A percentile compares a stretch with the other conserved stretches of the same genome.
Conservation (phyloP, 1,140 invertebrate genomes). For the Platyscapa corneri region DNA sequence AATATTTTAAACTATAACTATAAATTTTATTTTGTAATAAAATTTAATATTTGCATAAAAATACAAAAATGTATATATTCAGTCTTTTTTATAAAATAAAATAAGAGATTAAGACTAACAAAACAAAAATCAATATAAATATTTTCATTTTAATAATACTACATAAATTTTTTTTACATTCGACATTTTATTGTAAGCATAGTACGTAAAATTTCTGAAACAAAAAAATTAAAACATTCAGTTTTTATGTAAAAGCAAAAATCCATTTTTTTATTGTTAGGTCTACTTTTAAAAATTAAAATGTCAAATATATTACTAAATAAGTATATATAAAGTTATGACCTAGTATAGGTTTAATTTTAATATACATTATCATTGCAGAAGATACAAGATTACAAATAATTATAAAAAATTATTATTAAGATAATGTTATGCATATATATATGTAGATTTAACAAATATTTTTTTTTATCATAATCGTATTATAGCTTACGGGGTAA, state of each 20-base stretch:
- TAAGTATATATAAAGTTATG: background rate
- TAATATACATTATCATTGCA: background rate
- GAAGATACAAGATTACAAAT: background rate
- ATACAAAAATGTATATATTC: background rate
- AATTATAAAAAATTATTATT: background rate
- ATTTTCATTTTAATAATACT: background rate
- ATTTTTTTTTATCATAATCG: background rate
- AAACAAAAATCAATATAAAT: background rate
- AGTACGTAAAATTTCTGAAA: no score
- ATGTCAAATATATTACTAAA: background rate
- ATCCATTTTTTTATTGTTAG: background rate
- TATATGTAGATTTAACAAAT: background rate
- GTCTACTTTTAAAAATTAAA: background rate
- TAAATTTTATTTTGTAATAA: constrained; percentile 11
- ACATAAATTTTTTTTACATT: background rate
- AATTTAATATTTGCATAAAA: background rate
- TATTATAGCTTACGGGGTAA: background rate
- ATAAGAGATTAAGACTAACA: constrained; percentile 11
- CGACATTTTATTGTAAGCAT: background rate
- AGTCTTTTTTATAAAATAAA: background rate
- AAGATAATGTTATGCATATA: constrained; percentile 19
- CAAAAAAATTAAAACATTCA: background rate
- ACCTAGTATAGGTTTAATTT: background rate
- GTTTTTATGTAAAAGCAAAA: background rate
- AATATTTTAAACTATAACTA: background rate